Base-by-base conservation (phyloP, 2,797 vertebrate genomes). In the Oophaga sylvatica region DNA sequence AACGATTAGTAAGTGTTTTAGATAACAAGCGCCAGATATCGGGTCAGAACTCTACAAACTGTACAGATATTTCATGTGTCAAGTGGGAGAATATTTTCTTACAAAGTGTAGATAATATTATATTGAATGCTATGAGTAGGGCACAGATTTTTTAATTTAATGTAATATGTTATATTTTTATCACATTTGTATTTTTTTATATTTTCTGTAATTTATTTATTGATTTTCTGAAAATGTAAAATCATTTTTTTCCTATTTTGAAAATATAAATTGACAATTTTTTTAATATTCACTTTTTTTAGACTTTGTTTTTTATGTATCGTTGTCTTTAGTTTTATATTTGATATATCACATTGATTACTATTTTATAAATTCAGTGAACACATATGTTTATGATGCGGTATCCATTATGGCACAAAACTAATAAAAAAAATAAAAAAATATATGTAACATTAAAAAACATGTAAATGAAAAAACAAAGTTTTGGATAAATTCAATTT, bases 1-100 rank as follows among this genome's bases (percentile, higher is more conserved):
- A 87, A 84, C 83, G 83, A 87, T 87, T 83, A 87, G 81, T 71
- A 71, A 86, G 68, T 70, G 75, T 79, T 87, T 83, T 19, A 62
- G 60, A 84, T 87, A 41, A 83, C 80, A 59, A 68, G 26, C 70
- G 71, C 19, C 45, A 83, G 59, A 79, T 71, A 83, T 62, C n/a
- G 68, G 87, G 81, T 83, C 81, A 80, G 60, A 26, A 48, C 15
- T 29, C 62, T 48, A 63, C 82, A 71, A 79, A 87, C 81, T 78
- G 63, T 82, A 87, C 59, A 78, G 68, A 60, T 41, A 70, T 81
- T 16, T 20, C 22, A 81, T 65, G 71, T 84, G 70, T 59, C 82
- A 84, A 41, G n/a, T 26, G 35, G 53, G 41, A 83, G 22, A 84
- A 75, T 29, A 68, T 71, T 83, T 71, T 71, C 22, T 53, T 53